Percentiles rank a stretch among this genome's conserved stretches.
Conservation (phyloP, 2,797 vertebrate genomes). For the Capromys pilorides region DNA sequence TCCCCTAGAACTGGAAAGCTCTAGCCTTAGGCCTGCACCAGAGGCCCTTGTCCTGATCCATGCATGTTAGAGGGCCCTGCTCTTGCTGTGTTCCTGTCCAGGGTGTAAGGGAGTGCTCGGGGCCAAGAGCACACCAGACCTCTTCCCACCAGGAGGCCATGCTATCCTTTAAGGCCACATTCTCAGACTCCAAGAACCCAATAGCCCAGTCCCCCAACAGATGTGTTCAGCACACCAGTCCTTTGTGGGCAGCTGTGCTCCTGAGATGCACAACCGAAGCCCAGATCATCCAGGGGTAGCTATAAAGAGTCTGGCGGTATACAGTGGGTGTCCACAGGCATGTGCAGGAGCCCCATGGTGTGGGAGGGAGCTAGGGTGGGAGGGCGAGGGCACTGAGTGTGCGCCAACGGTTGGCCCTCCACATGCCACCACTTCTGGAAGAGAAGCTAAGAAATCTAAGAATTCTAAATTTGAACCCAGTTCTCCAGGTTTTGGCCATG, state of each 20-base stretch:
- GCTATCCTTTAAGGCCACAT: too few relatives aligned
- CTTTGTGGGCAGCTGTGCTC: background rate
- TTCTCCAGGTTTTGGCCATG: background rate
- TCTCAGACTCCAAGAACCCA: background rate
- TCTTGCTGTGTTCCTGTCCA: background rate
- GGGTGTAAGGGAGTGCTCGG: background rate
- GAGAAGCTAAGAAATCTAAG: background rate
- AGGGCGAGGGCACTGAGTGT: background rate
- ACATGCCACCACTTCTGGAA: too few relatives aligned
- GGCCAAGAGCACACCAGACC: background rate
- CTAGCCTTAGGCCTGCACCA: background rate
- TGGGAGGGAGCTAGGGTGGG: background rate
- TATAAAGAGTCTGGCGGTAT: background rate
- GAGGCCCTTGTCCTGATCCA: background rate
- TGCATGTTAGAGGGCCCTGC: background rate
- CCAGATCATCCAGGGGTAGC: background rate
- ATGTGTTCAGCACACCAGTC: background rate
- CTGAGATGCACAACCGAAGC: background rate
- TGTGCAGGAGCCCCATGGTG: background rate
- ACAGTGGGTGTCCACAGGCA: background rate
- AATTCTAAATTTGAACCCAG: constrained; percentile 15
- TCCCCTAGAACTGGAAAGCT: background rate
- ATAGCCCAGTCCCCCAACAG: background rate
- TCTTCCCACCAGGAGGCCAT: background rate
- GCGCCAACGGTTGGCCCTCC: background rate